These are phyloP conservation scores for Tapirus indicus DNA, from an alignment of 2,797 vertebrate genomes.

Conservation along the genomic window DNA sequence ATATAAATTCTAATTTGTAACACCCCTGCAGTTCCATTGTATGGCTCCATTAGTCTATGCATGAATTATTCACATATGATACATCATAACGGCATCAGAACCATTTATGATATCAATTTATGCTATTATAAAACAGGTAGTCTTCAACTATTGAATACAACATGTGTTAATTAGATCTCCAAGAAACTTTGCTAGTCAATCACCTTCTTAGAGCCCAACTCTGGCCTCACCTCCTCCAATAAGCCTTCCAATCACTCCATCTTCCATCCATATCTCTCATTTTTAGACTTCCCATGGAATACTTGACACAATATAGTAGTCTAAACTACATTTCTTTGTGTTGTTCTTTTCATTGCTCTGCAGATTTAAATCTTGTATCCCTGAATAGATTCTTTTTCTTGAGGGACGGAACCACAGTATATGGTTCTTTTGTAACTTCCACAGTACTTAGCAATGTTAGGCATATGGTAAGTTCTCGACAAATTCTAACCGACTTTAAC, in stretches of 20 bases:
- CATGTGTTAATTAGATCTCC: conserved; percentile 82
- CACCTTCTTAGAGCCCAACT: conserved; percentile 54
- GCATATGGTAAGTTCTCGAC: background rate
- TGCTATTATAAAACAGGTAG: conserved; percentile 82
- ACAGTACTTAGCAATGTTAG: background rate
- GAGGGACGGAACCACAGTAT: background rate
- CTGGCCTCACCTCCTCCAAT: background rate
- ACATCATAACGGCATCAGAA: conserved; percentile 81
- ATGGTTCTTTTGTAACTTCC: background rate
- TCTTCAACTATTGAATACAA: conserved; percentile 80
- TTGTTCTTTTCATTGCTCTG: background rate
- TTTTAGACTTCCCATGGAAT: conserved; percentile 46
- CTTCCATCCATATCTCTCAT: background rate
- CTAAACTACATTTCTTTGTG: conserved; percentile 24
- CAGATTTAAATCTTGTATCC: conserved; percentile 50
- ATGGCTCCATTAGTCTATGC: conserved; percentile 82
- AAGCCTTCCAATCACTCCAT: conserved; percentile 40
- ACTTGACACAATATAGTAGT: conserved; percentile 12
- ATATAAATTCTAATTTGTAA: conserved; percentile 86
- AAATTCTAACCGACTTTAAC: conserved; percentile 40
- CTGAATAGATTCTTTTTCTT: conserved; percentile 30
- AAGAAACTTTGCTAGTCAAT: conserved; percentile 80
- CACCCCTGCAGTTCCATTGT: conserved; percentile 83
- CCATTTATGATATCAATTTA: conserved; percentile 82
- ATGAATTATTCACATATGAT: conserved; percentile 85